A percentile compares a stretch with the other conserved stretches of the same genome.
These are phyloP conservation scores for Tupaia tana DNA, from an alignment of 2,113 vertebrate species.

Conservation along the genomic window DNA sequence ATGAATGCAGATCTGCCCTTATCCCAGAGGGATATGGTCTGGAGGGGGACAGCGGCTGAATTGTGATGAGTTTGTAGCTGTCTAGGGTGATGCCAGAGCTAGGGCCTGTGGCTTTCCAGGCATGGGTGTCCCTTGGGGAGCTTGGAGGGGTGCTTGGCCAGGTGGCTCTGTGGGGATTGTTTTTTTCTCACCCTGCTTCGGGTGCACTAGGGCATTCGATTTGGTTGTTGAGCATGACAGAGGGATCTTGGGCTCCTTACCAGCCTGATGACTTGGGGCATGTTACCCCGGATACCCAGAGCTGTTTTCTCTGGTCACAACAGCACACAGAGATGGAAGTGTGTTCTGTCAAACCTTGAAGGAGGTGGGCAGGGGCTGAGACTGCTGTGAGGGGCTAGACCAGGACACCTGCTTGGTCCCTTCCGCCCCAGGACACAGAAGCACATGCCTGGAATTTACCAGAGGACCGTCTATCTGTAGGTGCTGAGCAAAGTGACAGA, in stretches of 20 bases:
- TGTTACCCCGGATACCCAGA: accelerated
- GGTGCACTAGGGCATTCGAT: no score
- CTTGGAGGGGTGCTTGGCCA: neutral
- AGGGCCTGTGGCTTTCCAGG: neutral
- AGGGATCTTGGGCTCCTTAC: no score
- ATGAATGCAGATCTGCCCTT: neutral
- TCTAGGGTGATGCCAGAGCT: neutral
- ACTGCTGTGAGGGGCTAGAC: no score
- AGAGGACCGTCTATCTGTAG: no score
- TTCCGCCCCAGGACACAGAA: no score
- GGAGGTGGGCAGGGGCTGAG: neutral
- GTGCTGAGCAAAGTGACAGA: neutral
- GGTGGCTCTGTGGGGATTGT: neutral
- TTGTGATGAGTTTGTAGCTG: neutral
- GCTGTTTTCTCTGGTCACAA: no score
- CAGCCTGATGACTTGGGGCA: neutral
- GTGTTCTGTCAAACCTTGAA: neutral
- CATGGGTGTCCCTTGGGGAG: neutral
- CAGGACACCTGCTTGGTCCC: neutral
- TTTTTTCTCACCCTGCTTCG: neutral
- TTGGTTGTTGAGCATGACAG: neutral
- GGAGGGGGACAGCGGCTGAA: neutral
- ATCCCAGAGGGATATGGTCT: neutral
- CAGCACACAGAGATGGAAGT: neutral
- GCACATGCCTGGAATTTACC: neutral